Conservation (phyloP, 2,797 vertebrate genomes). For the Lagocephalus sceleratus region DNA sequence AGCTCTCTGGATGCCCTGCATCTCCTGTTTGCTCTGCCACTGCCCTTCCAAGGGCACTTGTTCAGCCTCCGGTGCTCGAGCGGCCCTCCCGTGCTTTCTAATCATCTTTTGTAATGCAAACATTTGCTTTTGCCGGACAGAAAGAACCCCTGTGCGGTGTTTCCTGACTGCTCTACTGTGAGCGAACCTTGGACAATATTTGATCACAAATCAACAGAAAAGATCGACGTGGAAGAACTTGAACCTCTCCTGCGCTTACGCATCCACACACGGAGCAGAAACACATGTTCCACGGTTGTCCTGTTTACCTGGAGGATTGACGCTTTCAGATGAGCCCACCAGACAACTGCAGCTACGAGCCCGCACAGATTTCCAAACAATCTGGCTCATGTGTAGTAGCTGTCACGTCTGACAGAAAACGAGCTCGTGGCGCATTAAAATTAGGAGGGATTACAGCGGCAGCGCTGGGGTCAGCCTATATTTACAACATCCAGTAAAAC, state of each 20-base stretch:
- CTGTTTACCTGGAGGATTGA: slow-evolving; percentile 23
- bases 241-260: neutral
- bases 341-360: slow-evolving; percentile 28
- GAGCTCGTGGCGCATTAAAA: too few species aligned
- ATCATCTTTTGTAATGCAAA: slow-evolving; percentile 71
- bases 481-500: too few species aligned
- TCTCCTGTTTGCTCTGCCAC: slow-evolving; percentile 63
- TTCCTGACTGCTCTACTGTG: slow-evolving; percentile 1
- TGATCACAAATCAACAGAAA: slow-evolving; percentile 2
- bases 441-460: too few species aligned
- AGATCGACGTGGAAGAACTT: neutral
- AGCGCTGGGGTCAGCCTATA: too few species aligned
- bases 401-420: too few species aligned
- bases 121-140: slow-evolving; percentile 51
- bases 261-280: neutral
- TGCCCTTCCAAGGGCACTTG: slow-evolving; percentile 55
- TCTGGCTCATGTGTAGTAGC: slow-evolving; percentile 8
- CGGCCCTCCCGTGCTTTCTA: slow-evolving; percentile 35
- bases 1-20: slow-evolving; percentile 49
- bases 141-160: slow-evolving; percentile 28
- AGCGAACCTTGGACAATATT: neutral
- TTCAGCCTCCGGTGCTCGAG: slow-evolving; percentile 62
- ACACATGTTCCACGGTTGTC: slow-evolving; percentile 3
- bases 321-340: slow-evolving; percentile 56
- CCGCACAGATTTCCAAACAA: slow-evolving; percentile 48